Conservation (phyloP, 2,888 invertebrate species). For the Andrena chrysosceles region DNA sequence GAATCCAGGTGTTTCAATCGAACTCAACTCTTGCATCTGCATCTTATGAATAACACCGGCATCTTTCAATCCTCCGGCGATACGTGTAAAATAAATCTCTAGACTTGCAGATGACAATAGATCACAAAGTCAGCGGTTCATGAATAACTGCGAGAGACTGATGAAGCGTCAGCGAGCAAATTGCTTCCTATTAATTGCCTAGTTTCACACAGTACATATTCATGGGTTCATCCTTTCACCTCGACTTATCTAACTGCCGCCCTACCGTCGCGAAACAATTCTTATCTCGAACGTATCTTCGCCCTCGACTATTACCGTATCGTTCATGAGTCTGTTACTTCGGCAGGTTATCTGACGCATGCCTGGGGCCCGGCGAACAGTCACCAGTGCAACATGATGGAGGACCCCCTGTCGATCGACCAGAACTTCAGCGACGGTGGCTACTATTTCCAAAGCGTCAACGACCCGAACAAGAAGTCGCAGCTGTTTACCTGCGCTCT, state of each 20-base stretch:
- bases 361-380: slow-evolving; percentile 36
- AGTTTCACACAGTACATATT: not conserved
- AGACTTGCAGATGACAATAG: too few species aligned
- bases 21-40: not conserved
- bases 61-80: too few species aligned
- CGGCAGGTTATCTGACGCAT: slow-evolving; percentile 48
- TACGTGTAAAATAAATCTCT: not conserved
- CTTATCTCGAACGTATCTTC: not conserved
- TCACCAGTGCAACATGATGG: slow-evolving; percentile 16
- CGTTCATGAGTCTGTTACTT: slow-evolving; percentile 47
- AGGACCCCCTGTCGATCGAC: slow-evolving; percentile 38
- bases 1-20: not conserved
- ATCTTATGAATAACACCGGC: not conserved
- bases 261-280: not conserved
- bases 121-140: too few species aligned
- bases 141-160: not conserved
- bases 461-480: slow-evolving; percentile 42
- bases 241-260: not conserved
- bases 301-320: not conserved
- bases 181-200: not conserved
- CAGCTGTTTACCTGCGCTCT: slow-evolving; percentile 86
- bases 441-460: slow-evolving; percentile 3
- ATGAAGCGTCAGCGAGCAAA: not conserved
- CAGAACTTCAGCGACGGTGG: slow-evolving; percentile 55
- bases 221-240: not conserved